These are phyloP conservation scores for Syngnathoides biaculeatus DNA, from an alignment of 2,113 vertebrate genomes.

Conservation along the genomic window DNA sequence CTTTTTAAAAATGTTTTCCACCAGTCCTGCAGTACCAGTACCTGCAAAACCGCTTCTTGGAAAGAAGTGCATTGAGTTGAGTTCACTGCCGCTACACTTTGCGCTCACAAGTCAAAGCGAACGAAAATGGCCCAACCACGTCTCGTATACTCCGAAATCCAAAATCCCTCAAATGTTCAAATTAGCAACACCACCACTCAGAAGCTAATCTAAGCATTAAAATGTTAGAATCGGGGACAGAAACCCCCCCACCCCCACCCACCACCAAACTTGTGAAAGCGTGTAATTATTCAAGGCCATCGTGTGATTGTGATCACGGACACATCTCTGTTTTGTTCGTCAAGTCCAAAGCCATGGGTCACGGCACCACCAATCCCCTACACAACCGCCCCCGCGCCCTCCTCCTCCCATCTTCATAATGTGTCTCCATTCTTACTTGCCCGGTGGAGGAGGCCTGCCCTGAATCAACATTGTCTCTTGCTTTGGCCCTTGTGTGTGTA, in stretches of 20 bases:
- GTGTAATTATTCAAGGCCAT: constrained; percentile 1
- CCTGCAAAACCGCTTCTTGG: too few species aligned
- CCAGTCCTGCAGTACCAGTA: too few species aligned
- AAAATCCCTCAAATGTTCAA: background rate
- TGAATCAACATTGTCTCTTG: constrained; percentile 76
- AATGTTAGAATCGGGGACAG: constrained; percentile 1
- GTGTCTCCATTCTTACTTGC: constrained; percentile 66
- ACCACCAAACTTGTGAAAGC: background rate
- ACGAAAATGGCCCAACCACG: too few species aligned
- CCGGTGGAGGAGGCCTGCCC: constrained; percentile 65
- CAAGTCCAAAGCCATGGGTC: constrained; percentile 65
- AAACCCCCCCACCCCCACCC: background rate
- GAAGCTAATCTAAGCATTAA: background rate
- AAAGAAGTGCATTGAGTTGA: too few species aligned
- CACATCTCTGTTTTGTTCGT: constrained; percentile 36
- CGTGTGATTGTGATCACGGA: constrained; percentile 7
- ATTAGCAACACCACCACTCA: background rate
- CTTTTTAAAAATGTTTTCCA: too few species aligned
- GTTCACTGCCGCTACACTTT: too few species aligned
- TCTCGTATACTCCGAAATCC: too few species aligned
- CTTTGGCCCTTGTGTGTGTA: constrained; percentile 50
- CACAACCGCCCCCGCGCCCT: background rate
- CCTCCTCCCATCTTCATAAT: constrained; percentile 54
- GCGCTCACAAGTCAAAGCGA: too few species aligned
- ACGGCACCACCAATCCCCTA: constrained; percentile 22